Conservation (phyloP, 2,113 vertebrate species). For the Todiramphus saurophagus region DNA sequence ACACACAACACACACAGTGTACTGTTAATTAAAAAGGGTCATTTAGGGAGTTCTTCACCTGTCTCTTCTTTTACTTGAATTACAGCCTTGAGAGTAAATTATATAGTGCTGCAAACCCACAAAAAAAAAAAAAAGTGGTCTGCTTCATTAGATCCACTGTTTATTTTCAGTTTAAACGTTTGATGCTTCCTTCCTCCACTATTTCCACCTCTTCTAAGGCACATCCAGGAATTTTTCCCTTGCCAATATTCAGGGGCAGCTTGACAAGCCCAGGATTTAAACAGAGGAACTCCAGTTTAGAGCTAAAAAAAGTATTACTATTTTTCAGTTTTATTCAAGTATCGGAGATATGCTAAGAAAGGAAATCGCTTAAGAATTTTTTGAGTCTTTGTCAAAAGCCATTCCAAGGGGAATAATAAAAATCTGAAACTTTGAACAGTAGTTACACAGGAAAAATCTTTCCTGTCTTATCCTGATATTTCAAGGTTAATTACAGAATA, state of each 20-base stretch:
- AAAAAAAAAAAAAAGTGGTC: background rate
- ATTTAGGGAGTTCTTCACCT: background rate
- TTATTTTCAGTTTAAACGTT: constrained; percentile 16
- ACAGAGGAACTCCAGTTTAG: background rate
- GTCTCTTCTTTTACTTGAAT: background rate
- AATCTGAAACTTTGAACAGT: background rate
- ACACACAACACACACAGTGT: background rate
- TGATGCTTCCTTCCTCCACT: background rate
- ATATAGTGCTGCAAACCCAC: background rate
- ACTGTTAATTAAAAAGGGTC: background rate
- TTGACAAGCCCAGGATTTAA: background rate
- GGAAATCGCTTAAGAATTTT: background rate
- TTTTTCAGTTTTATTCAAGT: background rate
- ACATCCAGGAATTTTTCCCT: background rate
- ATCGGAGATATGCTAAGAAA: background rate
- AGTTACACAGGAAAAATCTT: background rate
- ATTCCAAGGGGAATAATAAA: background rate
- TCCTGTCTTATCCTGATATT: background rate
- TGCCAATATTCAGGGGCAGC: background rate
- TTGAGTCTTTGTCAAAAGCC: background rate
- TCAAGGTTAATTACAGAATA: background rate
- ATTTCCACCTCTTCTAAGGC: background rate
- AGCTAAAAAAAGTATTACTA: background rate
- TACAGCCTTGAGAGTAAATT: background rate
- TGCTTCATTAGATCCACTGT: background rate